A percentile compares a stretch with the other conserved stretches of the same genome.
These are phyloP conservation scores for Nannospalax galili DNA, from an alignment of 2,113 vertebrate species.

Conservation along the genomic window DNA sequence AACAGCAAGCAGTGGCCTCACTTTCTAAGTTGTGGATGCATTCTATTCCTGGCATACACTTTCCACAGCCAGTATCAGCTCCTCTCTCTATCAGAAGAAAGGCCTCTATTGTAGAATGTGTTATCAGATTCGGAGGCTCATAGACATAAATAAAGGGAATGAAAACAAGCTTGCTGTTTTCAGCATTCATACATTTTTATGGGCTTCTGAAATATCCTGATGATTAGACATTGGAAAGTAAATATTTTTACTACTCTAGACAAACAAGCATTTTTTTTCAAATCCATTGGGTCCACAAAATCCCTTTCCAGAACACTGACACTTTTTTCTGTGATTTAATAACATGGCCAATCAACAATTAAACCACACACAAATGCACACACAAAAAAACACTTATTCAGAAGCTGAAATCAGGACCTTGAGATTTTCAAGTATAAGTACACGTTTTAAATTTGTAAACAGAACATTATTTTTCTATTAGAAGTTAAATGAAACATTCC, in stretches of 20 bases:
- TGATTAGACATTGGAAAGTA: constrained; percentile 71
- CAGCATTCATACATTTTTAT: constrained; percentile 66
- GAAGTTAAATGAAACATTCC: constrained; percentile 48
- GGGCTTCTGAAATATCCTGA: constrained; percentile 65
- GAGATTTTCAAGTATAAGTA: constrained; percentile 36
- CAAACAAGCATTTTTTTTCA: constrained; percentile 63
- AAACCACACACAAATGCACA: background rate
- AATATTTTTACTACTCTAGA: constrained; percentile 72
- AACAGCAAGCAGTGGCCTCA: background rate
- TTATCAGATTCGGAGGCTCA: constrained; percentile 65
- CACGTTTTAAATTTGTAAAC: constrained; percentile 37
- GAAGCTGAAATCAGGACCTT: background rate
- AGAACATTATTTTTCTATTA: constrained; percentile 40
- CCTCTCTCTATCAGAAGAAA: constrained; percentile 59
- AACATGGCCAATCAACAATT: background rate
- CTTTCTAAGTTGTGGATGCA: background rate
- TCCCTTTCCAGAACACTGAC: constrained; percentile 16
- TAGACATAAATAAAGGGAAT: constrained; percentile 45
- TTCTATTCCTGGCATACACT: background rate
- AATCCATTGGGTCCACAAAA: constrained; percentile 30
- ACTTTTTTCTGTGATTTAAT: constrained; percentile 31
- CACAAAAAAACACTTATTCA: constrained; percentile 4
- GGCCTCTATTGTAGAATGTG: constrained; percentile 32
- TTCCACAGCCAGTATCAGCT: background rate
- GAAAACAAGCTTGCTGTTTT: constrained; percentile 51